Evolutionary conservation across 2,888 invertebrate genomes (phyloP).

Genomic region (Oscheius sp.): DNA sequence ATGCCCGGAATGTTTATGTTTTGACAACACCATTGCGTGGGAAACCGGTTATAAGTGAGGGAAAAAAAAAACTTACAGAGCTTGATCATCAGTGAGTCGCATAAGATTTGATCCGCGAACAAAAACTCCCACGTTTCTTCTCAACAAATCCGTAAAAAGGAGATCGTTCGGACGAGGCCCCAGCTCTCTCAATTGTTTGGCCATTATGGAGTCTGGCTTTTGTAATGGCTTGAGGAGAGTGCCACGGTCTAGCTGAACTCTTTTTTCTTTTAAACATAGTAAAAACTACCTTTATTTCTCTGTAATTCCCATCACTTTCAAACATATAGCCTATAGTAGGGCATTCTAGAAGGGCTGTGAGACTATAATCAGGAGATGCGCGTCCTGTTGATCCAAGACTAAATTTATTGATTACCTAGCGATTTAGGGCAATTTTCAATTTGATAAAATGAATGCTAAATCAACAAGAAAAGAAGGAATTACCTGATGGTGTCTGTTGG

Average conservation of each 20-base stretch:
- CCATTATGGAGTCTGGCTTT: slow-evolving; percentile 6
- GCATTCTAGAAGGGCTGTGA: background rate
- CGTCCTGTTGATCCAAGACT: background rate
- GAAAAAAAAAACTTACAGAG: slow-evolving; percentile 19
- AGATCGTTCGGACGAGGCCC: background rate
- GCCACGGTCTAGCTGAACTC: slow-evolving; percentile 3
- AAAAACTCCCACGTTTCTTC: background rate
- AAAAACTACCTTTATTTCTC: background rate
- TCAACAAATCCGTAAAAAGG: slow-evolving; percentile 16
- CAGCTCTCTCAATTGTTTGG: background rate
- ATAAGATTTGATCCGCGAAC: slow-evolving; percentile 19
- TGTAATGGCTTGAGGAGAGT: slow-evolving; percentile 9
- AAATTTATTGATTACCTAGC: too few relatives aligned
- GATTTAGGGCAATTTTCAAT: too few relatives aligned
- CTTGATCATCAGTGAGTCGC: slow-evolving; percentile 25
- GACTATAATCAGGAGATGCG: background rate
- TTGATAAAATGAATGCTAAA: background rate
- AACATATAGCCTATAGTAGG: background rate
- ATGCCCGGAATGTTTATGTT: too few relatives aligned
- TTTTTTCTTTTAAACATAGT: background rate
- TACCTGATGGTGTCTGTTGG: background rate
- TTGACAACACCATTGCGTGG: background rate
- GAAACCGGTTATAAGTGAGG: background rate
- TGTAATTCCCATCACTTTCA: background rate
- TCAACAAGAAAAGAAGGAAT: background rate